A percentile compares a stretch with the other conserved stretches of the same genome.
phyloP scores from a whole-genome alignment of 2,888 invertebrate genomes.

The Cordilura impudica region DNA sequence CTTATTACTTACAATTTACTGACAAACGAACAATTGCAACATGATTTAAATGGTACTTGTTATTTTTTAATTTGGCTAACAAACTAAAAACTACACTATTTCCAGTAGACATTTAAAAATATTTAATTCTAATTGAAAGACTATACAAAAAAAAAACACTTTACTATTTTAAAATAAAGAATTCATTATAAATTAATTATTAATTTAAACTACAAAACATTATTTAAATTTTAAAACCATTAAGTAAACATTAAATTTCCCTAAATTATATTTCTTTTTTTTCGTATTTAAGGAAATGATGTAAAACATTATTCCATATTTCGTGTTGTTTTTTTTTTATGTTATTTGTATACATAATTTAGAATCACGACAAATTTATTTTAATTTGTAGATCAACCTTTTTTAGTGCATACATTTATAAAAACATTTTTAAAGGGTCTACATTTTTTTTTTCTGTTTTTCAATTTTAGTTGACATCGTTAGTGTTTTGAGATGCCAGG shows the following conservation, averaged over 20 bases:
- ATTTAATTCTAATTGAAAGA: too few species aligned
- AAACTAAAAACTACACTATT: neutral
- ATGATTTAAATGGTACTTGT: neutral
- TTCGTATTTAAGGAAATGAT: too few species aligned
- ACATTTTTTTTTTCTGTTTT: neutral
- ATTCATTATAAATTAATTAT: too few species aligned
- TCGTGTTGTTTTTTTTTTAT: neutral
- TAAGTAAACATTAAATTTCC: too few species aligned
- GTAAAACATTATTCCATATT: neutral
- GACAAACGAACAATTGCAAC: slow-evolving; percentile 39
- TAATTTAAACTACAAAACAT: too few species aligned
- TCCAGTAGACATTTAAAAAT: too few species aligned
- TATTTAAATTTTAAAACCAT: too few species aligned
- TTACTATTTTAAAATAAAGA: too few species aligned
- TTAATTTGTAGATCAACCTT: neutral
- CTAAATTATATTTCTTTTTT: too few species aligned
- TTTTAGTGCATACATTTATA: neutral
- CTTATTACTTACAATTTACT: neutral
- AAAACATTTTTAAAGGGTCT: neutral
- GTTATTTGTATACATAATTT: slow-evolving; percentile 21
- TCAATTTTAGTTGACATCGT: neutral
- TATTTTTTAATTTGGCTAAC: neutral
- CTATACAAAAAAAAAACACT: too few species aligned
- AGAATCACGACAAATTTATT: slow-evolving; percentile 24
- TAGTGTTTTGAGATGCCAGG: slow-evolving; percentile 5